Percentiles rank a stretch among this genome's conserved stretches.
Evolutionary conservation across 1,140 invertebrate genomes (phyloP).

Genomic region (Atopsyche davidsoni): DNA sequence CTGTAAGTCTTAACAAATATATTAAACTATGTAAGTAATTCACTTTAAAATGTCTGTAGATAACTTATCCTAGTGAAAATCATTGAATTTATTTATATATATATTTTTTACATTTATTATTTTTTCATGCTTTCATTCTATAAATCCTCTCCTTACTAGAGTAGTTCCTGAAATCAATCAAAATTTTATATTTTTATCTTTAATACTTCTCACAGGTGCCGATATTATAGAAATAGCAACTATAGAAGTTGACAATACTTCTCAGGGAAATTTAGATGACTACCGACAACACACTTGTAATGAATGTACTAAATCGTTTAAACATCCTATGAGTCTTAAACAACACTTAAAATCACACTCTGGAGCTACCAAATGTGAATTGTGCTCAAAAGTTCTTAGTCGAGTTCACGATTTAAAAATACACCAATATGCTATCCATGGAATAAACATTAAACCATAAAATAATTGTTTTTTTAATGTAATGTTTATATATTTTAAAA

Average conservation of each 20-base stretch:
- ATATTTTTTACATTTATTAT: too few relatives aligned
- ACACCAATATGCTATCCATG: slow-evolving; percentile 15
- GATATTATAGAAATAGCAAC: not conserved
- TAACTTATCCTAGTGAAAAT: too few relatives aligned
- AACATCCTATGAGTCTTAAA: slow-evolving; percentile 14
- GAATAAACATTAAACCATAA: slow-evolving; percentile 21
- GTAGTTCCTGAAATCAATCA: too few relatives aligned
- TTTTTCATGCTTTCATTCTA: too few relatives aligned
- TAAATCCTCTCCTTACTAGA: too few relatives aligned
- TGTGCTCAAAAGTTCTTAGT: slow-evolving; percentile 13
- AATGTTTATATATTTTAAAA: too few relatives aligned
- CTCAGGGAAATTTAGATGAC: slow-evolving; percentile 7
- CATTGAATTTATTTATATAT: too few relatives aligned
- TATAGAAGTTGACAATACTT: slow-evolving; percentile 10
- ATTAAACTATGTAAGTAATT: too few relatives aligned
- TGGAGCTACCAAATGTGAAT: slow-evolving; percentile 8
- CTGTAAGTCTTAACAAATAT: too few relatives aligned
- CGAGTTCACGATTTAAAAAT: slow-evolving; percentile 15
- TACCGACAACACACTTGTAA: slow-evolving; percentile 7
- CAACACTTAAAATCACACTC: slow-evolving; percentile 16
- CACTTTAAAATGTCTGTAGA: too few relatives aligned
- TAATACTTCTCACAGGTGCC: slow-evolving; percentile 12
- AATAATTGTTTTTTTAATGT: too few relatives aligned
- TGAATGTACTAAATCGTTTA: slow-evolving; percentile 14
- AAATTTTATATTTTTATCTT: too few relatives aligned